phyloP scores from a whole-genome alignment of 2,888 invertebrate genomes.

The Cosmopolites sordidus region DNA sequence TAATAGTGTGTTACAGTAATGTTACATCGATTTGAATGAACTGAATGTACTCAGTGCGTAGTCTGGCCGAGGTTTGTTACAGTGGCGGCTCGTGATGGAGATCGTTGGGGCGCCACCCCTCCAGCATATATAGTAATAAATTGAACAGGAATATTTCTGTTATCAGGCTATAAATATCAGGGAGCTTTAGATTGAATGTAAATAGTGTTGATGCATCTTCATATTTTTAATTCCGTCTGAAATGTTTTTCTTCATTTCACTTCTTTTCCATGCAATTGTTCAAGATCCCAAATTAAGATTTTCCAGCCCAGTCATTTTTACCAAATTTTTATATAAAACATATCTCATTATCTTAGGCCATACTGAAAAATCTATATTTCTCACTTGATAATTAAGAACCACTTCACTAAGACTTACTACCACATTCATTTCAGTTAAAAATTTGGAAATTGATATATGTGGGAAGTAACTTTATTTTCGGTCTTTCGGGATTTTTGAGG shows the following conservation, averaged over 20 bases:
- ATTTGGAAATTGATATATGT: slow-evolving; percentile 59
- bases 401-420: slow-evolving; percentile 65
- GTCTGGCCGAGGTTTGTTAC: too few species aligned
- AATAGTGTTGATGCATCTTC: slow-evolving; percentile 57
- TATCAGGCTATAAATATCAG: too few species aligned
- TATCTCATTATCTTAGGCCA: slow-evolving; percentile 72
- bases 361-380: slow-evolving; percentile 59
- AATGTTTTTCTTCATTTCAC: slow-evolving; percentile 63
- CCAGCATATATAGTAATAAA: too few species aligned
- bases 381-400: slow-evolving; percentile 59
- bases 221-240: slow-evolving; percentile 58
- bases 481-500: too few species aligned
- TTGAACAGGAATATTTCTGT: too few species aligned
- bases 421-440: slow-evolving; percentile 66
- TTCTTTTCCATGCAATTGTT: slow-evolving; percentile 69
- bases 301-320: slow-evolving; percentile 60
- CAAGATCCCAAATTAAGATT: slow-evolving; percentile 67
- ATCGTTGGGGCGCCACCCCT: too few species aligned
- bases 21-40: too few species aligned
- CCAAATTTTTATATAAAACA: slow-evolving; percentile 63
- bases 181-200: too few species aligned
- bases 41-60: too few species aligned
- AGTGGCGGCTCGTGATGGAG: too few species aligned
- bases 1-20: too few species aligned
- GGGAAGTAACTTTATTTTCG: slow-evolving; percentile 59